Percentiles rank a stretch among this genome's conserved stretches.
These are phyloP conservation scores for Oncorhynchus tshawytscha DNA, from an alignment of 2,113 vertebrate genomes.

Conservation along the genomic window DNA sequence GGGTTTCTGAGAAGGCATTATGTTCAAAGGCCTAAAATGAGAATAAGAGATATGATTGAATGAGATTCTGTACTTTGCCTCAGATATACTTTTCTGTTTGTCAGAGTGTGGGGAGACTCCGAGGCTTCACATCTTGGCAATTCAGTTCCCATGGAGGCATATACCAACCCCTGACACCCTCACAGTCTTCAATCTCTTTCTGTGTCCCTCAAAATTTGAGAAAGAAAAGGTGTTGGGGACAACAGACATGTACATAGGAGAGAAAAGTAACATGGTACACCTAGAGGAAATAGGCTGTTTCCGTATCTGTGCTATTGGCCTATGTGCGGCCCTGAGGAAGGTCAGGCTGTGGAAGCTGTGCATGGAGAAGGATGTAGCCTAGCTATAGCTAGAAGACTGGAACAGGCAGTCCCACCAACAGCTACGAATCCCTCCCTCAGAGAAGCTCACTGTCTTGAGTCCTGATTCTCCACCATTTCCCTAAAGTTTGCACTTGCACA, in stretches of 20 bases:
- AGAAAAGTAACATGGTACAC: not conserved
- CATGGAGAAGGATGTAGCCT: constrained; percentile 37
- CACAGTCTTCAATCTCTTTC: not conserved
- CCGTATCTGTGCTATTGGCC: constrained; percentile 55
- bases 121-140: constrained; percentile 27
- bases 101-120: no score
- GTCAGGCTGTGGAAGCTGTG: constrained; percentile 59
- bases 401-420: constrained; percentile 28
- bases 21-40: not conserved
- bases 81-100: constrained; percentile 15
- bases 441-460: no score
- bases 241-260: not conserved
- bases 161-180: not conserved
- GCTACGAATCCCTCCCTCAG: not conserved
- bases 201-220: not conserved
- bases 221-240: not conserved
- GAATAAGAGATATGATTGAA: not conserved
- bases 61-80: not conserved
- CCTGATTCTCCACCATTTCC: no score
- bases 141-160: not conserved
- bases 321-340: constrained; percentile 55
- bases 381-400: constrained; percentile 51
- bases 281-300: constrained; percentile 60
- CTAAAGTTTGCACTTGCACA: no score
- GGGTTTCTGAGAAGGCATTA: constrained; percentile 31